Base-by-base conservation (phyloP, 2,888 invertebrate genomes). In the Agapostemon virescens region DNA sequence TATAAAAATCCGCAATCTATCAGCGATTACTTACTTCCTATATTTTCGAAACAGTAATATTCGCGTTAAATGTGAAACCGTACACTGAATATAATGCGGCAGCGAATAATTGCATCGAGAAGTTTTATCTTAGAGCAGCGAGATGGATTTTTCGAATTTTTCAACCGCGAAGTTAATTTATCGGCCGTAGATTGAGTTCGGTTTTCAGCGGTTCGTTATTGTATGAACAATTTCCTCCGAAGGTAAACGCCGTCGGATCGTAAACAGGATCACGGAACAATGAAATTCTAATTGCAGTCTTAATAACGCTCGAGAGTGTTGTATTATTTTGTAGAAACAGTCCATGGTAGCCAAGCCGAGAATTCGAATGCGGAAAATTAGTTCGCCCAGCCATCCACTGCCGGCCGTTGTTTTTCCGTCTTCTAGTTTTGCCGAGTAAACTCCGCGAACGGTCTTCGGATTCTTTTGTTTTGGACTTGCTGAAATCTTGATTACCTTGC, bases 401-500 rank as follows among this genome's bases (percentile, higher is more conserved):
- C 15, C 49, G 45, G 26, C 45, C 20, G 71, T 71, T 71, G 71
- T 63, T 45, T 63, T 63, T 42, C 36, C 63, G 26, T 42, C 26
- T 36, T 20, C 67, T 23, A 11, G 20, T 30, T 17, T 38, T 11
- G 15, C 30, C 23, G 42, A 0, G 11, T 38, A 66, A 58, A 61
- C 69, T 80, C 23, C 42, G 64, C 38, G 52, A 13, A 52, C 58
- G 20, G 67, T 69, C 23, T 13, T 40, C n/a, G 30, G 69, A 70
- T 67, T 72, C 71, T 72, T 75, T 72, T 79, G 72, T 81, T 79
- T 79, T 70, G 52, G 75, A 79, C 69, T 79, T 66, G 23, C 66
- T 72, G 75, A 72, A 81, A 81, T 81, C 81, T 81, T 81, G 79
- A 81, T 81, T 81, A 75, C 75, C 58, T 61, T n/a, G 64, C 40